Conservation (phyloP, 2,888 invertebrate species). For the Matsumyia berberina region DNA sequence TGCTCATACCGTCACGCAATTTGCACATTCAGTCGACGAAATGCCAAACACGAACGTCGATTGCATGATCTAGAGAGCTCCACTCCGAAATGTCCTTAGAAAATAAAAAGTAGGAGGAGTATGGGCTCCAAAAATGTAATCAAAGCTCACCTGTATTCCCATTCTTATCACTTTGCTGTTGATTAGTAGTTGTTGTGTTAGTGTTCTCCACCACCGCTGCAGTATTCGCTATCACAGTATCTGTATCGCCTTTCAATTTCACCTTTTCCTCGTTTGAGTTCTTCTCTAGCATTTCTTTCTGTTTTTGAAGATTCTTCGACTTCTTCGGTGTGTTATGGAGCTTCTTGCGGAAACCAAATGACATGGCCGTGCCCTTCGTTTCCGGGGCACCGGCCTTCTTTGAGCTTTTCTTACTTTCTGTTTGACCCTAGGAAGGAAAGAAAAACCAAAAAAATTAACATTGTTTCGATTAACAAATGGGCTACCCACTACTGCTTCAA, state of each 20-base stretch:
- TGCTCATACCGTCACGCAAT: constrained; percentile 44
- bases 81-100: background rate
- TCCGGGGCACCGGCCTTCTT: constrained; percentile 80
- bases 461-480: background rate
- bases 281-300: constrained; percentile 72
- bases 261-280: constrained; percentile 77
- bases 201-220: constrained; percentile 62
- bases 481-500: background rate
- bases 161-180: constrained; percentile 81
- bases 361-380: constrained; percentile 90
- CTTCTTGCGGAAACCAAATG: constrained; percentile 92
- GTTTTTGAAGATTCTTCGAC: constrained; percentile 78
- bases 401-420: constrained; percentile 83
- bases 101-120: background rate
- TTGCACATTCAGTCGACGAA: constrained; percentile 24
- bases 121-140: background rate
- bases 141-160: constrained; percentile 82
- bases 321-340: constrained; percentile 85
- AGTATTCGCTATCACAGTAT: constrained; percentile 78
- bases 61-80: constrained; percentile 42
- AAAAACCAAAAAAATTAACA: constrained; percentile 19
- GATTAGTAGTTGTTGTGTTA: constrained; percentile 67
- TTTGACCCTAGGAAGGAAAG: constrained; percentile 82
- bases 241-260: constrained; percentile 60
- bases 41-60: constrained; percentile 11